Evolutionary conservation across 2,888 invertebrate species (phyloP), one percentile per base, ranked within the genome.

Genomic region (Nudaria mundana): DNA sequence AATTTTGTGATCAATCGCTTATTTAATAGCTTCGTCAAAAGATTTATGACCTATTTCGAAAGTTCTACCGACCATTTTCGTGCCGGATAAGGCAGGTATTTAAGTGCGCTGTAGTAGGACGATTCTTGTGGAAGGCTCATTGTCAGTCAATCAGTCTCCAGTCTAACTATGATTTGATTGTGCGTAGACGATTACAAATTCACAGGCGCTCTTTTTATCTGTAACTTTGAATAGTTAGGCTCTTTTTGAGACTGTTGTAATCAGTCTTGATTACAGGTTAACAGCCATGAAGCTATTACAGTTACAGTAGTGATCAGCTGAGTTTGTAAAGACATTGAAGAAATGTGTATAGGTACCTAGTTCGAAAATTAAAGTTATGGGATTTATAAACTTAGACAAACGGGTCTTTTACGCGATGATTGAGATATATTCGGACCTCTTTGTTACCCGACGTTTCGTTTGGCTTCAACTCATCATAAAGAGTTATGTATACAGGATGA

Each of bases 1-100:
- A n/a, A n/a, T n/a, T n/a, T n/a, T n/a, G n/a, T n/a, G n/a, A n/a
- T n/a, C n/a, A 28, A 28, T 28, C 56, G 49, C 56, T 32, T 3
- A 24, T 54, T 58, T 51, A 40, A 46, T 58, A 56, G 63, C 67
- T 60, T 37, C 53, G 37, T 33, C 30, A 23, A 24, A 59, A 58
- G 66, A 78, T 72, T 73, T 76, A 81, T 75, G n/a, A n/a, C n/a
- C n/a, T 63, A 57, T 71, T 74, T 71, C 66, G 71, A 76, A 81
- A 81, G 70, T 65, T 59, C 37, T 56, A 57, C 61, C 52, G 51
- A 60, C 60, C 58, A 58, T 61, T 68, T 52, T 65, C 58, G 56
- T 62, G 62, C 66, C 60, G 58, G 68, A 76, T 79, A 76, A 72
- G 71, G 67, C 52, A 57, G 53, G 48, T 51, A 58, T 63, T 64